Percentiles rank a stretch among this genome's conserved stretches.
These are phyloP conservation scores for Hedya salicella DNA, from an alignment of 2,888 invertebrate species.

Conservation along the genomic window DNA sequence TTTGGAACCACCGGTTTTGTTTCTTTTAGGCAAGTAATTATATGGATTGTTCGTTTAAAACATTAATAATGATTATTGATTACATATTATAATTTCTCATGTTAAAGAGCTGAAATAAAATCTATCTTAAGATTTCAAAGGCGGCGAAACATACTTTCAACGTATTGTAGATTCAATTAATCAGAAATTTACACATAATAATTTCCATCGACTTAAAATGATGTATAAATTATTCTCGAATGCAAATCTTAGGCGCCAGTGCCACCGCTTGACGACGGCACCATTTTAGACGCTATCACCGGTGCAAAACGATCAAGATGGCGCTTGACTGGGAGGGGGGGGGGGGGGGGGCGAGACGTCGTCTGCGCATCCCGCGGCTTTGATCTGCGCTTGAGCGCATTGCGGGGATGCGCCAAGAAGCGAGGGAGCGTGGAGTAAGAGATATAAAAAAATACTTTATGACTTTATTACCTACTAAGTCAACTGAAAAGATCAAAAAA, in stretches of 20 bases:
- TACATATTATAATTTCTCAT: no score
- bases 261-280: slow-evolving; percentile 17
- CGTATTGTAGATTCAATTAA: slow-evolving; percentile 16
- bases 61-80: no score
- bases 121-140: neutral
- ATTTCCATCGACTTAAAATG: slow-evolving; percentile 52
- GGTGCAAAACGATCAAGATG: slow-evolving; percentile 42
- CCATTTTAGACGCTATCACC: slow-evolving; percentile 41
- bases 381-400: slow-evolving; percentile 40
- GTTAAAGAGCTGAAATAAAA: no score
- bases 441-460: neutral
- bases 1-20: no score
- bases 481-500: no score
- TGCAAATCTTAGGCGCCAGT: slow-evolving; percentile 43
- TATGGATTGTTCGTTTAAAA: no score
- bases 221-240: slow-evolving; percentile 51
- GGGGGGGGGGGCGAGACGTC: slow-evolving; percentile 77
- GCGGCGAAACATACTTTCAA: neutral
- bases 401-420: slow-evolving; percentile 25
- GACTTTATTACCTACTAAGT: no score
- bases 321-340: slow-evolving; percentile 47
- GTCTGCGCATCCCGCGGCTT: slow-evolving; percentile 80
- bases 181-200: slow-evolving; percentile 44
- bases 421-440: slow-evolving; percentile 16
- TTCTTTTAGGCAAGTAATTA: no score